Evolutionary conservation across 2,113 vertebrate species (phyloP), one percentile per base, ranked within the genome.

Genomic region (Chaetops frenatus): DNA sequence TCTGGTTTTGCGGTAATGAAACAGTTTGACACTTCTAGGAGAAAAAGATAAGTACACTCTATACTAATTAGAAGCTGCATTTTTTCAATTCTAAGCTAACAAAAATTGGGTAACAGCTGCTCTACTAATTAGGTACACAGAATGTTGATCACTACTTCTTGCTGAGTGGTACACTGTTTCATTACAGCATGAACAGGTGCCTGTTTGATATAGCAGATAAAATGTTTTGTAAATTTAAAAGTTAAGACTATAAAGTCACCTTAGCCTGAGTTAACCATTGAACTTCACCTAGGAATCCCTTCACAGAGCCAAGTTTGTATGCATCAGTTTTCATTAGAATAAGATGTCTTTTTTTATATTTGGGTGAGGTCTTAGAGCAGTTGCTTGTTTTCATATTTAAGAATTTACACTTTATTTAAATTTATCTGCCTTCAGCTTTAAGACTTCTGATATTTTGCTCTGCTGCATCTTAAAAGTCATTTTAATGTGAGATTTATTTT

Each of bases 21-120:
- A 83, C 80, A 83, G 51, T 94, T 92, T 92, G 95, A 94, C 86
- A 81, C 95, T 93, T 96, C 60, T 40, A 88, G 84, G 47, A 54
- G 44, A 62, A 77, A 69, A 93, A 73, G 80, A 67, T 93, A 94
- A 92, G 86, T 66, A 67, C 31, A 31, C 40, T 66, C 58, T 83
- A 72, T 96, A 56, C 91, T 95, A 97, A 96, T 95, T 95, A 95
- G 80, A 81, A 90, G 56, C 71, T 90, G 64, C 67, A 54, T 73
- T 90, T 95, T 95, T 88, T 90, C 82, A 81, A 51, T 93, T 93
- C 44, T 47, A 64, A 77, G 72, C 72, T 90, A 93, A 74, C 88
- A 78, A 53, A 84, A 90, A 92, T 77, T 92, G 65, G 86, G 29
- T 95, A 96, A 95, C 96, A 96, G 94, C 95, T 97, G 96, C 64